Conservation (phyloP, 1,140 invertebrate species). For the Antheraea mylitta region DNA sequence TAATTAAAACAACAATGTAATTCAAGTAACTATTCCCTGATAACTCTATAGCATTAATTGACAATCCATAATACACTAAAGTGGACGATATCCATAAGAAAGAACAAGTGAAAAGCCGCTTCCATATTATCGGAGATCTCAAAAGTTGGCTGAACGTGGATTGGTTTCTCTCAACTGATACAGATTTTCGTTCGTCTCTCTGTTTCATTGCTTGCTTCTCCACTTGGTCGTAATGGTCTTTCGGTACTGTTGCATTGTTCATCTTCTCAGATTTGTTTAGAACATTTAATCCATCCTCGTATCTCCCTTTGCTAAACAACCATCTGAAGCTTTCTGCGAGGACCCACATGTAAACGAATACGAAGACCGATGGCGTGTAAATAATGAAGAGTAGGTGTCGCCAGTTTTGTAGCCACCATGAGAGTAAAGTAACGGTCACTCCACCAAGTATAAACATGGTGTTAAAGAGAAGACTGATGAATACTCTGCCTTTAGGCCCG, state of each 20-base stretch:
- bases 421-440: conserved; percentile 82
- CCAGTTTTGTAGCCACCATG: conserved; percentile 86
- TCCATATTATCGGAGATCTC: conserved; percentile 80
- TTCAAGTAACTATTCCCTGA: conserved; percentile 82
- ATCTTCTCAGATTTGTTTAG: conserved; percentile 82
- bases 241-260: conserved; percentile 82
- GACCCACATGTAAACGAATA: conserved; percentile 82
- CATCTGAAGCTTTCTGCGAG: conserved; percentile 85
- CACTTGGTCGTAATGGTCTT: conserved; percentile 73
- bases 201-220: conserved; percentile 67
- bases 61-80: conserved; percentile 90
- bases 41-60: conserved; percentile 84
- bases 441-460: conserved; percentile 87
- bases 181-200: conserved; percentile 59
- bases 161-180: conserved; percentile 47
- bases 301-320: conserved; percentile 86
- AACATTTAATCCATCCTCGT: conserved; percentile 82
- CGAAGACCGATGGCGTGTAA: conserved; percentile 83
- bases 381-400: conserved; percentile 83
- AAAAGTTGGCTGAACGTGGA: conserved; percentile 80
- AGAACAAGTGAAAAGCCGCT: conserved; percentile 83
- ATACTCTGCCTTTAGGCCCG: conserved; percentile 84
- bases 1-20: conserved; percentile 79
- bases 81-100: conserved; percentile 86
- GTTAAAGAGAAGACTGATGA: conserved; percentile 85